Conservation (phyloP, 1,140 invertebrate genomes). For the Brachionus paranguensis region DNA sequence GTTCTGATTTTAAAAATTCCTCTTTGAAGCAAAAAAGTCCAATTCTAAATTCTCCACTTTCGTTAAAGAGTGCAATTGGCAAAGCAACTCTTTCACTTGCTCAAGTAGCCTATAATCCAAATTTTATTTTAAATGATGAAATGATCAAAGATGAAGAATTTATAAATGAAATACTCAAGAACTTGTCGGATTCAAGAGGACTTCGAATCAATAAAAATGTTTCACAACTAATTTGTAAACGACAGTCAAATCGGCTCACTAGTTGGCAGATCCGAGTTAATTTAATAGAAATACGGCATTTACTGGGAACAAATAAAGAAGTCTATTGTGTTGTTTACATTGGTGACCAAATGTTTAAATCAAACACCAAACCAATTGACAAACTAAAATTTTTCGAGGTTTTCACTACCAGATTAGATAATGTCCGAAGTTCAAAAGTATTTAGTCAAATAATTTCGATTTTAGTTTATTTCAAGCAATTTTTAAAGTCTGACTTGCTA, state of each 20-base stretch:
- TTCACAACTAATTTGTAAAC: not conserved
- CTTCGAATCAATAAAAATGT: not conserved
- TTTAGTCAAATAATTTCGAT: not conserved
- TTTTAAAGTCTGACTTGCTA: not conserved
- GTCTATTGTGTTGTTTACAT: not conserved
- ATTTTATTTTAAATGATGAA: conserved; percentile 23
- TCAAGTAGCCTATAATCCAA: conserved; percentile 28
- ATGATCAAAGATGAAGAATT: not conserved
- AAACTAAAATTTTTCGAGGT: not conserved
- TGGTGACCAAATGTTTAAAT: not conserved
- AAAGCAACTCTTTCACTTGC: conserved; percentile 21
- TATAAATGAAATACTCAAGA: not conserved
- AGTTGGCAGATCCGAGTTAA: conserved; percentile 29
- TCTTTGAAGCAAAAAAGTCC: not conserved
- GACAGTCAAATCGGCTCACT: not conserved
- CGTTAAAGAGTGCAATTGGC: conserved; percentile 1
- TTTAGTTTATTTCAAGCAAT: conserved; percentile 27
- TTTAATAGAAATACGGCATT: conserved; percentile 18
- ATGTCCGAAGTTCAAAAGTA: conserved; percentile 8
- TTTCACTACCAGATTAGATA: conserved; percentile 1
- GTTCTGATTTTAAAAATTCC: too few species aligned
- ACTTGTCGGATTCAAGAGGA: not conserved
- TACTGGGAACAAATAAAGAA: conserved; percentile 15
- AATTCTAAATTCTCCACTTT: not conserved
- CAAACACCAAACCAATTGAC: not conserved